Base-by-base conservation (phyloP, 2,797 vertebrate species). In the Parauchenoglanis ngamensis region DNA sequence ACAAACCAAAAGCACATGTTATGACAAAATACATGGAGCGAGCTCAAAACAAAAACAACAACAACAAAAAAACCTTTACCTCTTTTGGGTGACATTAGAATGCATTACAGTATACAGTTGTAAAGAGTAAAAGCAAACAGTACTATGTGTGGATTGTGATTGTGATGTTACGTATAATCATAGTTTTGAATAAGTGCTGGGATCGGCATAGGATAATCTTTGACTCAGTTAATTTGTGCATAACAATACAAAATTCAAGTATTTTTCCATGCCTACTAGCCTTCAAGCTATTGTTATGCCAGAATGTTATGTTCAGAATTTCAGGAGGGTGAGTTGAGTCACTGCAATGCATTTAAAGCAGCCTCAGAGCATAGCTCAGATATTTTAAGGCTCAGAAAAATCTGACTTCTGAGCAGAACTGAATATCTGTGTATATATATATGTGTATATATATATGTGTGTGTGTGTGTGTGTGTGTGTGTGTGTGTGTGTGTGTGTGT, bases 321-420 rank as follows among this genome's bases (percentile, higher is more conserved):
- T 65, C 23, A 52, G 40, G 15, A 46, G 57, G 61, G 59, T 82
- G 8, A 40, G 44, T 49, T 49, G 46, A 49, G 46, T 65, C 59
- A 82, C 59, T 67, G 80, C 40, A 82, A 19, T 82, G 80, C 57
- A 82, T 82, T 82, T 49, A 67, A 44, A 82, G 46, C 40, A 49
- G 80, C 40, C 80, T 82, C 59, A 46, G 40, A 65, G 59, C 59
- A 65, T n/a, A 23, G n/a, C 23, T 46, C 12, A 44, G 78, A 78
- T 75, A 79, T 81, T 81, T 44, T 46, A 63, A 63, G 35, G 78
- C 57, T 81, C 23, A 80, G 79, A 19, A 82, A 82, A 49, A 63
- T 65, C 80, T 49, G 59, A 77, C 54, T 35, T 56, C 28, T 21
- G 19, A 57, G 19, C 13, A 65, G 59, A 63, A 19, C 1, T 17